These are phyloP conservation scores for Carassius auratus DNA, from an alignment of 2,113 vertebrate genomes.

Conservation along the genomic window DNA sequence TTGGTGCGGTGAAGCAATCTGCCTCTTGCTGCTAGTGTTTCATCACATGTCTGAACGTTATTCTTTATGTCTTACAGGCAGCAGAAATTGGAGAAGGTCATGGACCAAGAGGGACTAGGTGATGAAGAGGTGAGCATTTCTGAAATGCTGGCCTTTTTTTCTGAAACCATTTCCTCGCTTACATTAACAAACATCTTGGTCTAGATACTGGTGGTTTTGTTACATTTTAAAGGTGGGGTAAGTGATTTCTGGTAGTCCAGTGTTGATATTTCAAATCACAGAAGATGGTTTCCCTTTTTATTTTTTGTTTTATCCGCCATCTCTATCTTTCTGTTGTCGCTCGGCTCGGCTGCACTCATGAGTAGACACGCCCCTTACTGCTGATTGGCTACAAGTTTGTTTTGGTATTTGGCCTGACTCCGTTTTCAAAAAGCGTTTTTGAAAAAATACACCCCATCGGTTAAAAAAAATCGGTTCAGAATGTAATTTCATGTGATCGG, in stretches of 20 bases:
- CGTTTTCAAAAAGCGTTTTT: too few relatives aligned
- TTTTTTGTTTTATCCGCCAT: too few relatives aligned
- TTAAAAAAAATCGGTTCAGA: background rate
- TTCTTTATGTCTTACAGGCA: slow-evolving; percentile 77
- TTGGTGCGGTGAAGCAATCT: background rate
- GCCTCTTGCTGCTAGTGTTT: background rate
- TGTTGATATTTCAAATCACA: too few relatives aligned
- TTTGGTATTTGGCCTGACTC: too few relatives aligned
- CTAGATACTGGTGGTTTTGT: background rate
- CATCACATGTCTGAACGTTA: background rate
- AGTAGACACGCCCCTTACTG: too few relatives aligned
- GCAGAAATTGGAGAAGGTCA: slow-evolving; percentile 96
- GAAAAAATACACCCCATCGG: too few relatives aligned
- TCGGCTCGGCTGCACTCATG: too few relatives aligned
- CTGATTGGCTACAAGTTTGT: too few relatives aligned
- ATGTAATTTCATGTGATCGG: background rate
- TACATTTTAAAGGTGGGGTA: background rate
- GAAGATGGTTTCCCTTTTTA: too few relatives aligned
- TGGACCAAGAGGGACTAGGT: slow-evolving; percentile 96
- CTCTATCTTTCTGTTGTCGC: too few relatives aligned
- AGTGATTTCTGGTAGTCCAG: too few relatives aligned
- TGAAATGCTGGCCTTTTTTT: background rate
- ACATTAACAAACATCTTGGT: background rate
- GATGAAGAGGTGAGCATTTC: slow-evolving; percentile 90
- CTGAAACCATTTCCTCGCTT: background rate